phyloP scores from a whole-genome alignment of 2,888 invertebrate species.

The Scaptomyza flava region DNA sequence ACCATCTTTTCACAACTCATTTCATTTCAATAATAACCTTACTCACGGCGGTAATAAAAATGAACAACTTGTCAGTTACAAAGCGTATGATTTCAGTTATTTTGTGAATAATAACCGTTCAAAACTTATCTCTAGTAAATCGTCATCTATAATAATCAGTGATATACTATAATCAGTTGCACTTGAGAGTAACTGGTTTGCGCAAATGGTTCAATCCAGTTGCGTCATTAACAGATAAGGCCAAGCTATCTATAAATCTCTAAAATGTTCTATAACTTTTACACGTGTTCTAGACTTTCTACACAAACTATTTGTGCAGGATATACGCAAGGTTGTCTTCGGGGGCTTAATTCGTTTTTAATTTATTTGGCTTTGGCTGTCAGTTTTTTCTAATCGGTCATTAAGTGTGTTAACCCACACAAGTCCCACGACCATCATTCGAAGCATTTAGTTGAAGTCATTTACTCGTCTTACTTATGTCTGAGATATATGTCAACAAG shows the following conservation, averaged over 20 bases:
- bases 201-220: constrained; percentile 49
- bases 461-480: constrained; percentile 35
- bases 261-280: neutral
- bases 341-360: constrained; percentile 38
- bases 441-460: constrained; percentile 58
- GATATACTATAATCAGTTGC: constrained; percentile 1
- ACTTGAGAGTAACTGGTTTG: constrained; percentile 50
- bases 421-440: constrained; percentile 23
- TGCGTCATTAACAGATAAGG: constrained; percentile 58
- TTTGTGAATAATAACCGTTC: constrained; percentile 16
- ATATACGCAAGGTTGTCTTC: constrained; percentile 48
- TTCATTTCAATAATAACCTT: neutral
- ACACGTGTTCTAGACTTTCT: constrained; percentile 15
- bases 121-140: constrained; percentile 13
- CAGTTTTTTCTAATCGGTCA: constrained; percentile 2
- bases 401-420: constrained; percentile 64
- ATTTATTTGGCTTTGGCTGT: constrained; percentile 22
- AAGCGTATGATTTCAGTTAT: constrained; percentile 6
- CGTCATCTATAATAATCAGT: neutral
- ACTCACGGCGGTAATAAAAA: neutral
- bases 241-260: constrained; percentile 11
- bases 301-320: constrained; percentile 33
- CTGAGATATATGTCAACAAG: neutral
- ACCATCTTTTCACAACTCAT: neutral
- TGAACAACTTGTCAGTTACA: neutral